These are phyloP conservation scores for Brachystomella parvula DNA, from an alignment of 1,140 invertebrate genomes.

Conservation along the genomic window DNA sequence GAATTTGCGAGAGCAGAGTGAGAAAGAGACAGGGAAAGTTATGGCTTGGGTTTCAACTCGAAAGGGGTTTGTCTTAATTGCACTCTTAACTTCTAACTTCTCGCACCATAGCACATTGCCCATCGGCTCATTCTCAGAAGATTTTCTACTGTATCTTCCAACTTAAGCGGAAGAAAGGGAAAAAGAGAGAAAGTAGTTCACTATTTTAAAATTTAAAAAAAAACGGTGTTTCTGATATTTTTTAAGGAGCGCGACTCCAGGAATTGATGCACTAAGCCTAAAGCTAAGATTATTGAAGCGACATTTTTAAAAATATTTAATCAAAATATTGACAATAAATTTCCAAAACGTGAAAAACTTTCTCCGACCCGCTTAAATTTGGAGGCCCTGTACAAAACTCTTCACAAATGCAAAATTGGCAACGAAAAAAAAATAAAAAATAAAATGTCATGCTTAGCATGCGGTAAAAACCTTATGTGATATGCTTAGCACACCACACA, in stretches of 20 bases:
- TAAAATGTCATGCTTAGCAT: too few relatives aligned
- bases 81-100: constrained; percentile 10
- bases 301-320: too few relatives aligned
- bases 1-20: not conserved
- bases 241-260: not conserved
- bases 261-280: not conserved
- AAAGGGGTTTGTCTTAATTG: constrained; percentile 1
- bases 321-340: too few relatives aligned
- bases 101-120: constrained; percentile 9
- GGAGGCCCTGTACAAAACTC: too few relatives aligned
- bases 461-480: too few relatives aligned
- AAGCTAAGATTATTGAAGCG: too few relatives aligned
- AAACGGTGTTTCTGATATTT: not conserved
- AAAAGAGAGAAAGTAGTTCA: not conserved
- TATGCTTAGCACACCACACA: too few relatives aligned
- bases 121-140: not conserved
- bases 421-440: too few relatives aligned
- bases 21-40: not conserved
- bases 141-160: not conserved
- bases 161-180: not conserved
- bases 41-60: not conserved
- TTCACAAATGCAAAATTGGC: too few relatives aligned
- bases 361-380: too few relatives aligned
- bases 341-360: too few relatives aligned
- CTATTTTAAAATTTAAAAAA: not conserved